Percentiles rank a stretch among this genome's conserved stretches.
These are phyloP conservation scores for Lichenostomus cassidix DNA, from an alignment of 2,113 vertebrate genomes.

Conservation along the genomic window DNA sequence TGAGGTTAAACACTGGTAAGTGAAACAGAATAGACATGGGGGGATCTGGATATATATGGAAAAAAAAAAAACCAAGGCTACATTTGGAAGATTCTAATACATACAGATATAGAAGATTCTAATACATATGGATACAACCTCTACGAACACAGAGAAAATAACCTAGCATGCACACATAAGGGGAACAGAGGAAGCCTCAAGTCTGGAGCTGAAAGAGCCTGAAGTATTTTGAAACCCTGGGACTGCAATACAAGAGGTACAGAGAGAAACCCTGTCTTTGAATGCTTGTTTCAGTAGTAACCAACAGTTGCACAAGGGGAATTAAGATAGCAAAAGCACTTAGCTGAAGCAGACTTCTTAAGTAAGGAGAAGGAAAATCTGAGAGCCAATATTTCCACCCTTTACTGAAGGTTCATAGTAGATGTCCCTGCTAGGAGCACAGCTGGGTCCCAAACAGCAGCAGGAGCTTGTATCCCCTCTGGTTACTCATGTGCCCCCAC, in stretches of 20 bases:
- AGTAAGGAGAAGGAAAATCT: background rate
- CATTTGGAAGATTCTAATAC: background rate
- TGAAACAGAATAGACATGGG: background rate
- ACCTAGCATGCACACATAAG: background rate
- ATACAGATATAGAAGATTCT: background rate
- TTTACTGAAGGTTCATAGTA: background rate
- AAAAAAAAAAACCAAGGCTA: background rate
- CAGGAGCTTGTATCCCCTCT: background rate
- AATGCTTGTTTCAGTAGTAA: background rate
- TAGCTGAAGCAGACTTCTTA: background rate
- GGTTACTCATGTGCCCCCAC: accelerated
- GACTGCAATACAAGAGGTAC: background rate
- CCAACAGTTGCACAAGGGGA: background rate
- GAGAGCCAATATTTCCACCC: background rate
- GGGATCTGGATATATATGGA: background rate
- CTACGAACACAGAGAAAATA: background rate
- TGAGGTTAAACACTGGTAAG: background rate
- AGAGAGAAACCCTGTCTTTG: background rate
- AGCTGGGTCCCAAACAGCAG: background rate
- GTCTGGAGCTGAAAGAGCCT: background rate
- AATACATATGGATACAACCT: background rate
- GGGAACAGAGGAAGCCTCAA: background rate
- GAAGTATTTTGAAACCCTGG: background rate
- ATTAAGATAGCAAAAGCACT: background rate
- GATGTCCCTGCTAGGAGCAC: background rate